phyloP scores from a whole-genome alignment of 2,888 invertebrate genomes.

The Drosophila subsilvestris region DNA sequence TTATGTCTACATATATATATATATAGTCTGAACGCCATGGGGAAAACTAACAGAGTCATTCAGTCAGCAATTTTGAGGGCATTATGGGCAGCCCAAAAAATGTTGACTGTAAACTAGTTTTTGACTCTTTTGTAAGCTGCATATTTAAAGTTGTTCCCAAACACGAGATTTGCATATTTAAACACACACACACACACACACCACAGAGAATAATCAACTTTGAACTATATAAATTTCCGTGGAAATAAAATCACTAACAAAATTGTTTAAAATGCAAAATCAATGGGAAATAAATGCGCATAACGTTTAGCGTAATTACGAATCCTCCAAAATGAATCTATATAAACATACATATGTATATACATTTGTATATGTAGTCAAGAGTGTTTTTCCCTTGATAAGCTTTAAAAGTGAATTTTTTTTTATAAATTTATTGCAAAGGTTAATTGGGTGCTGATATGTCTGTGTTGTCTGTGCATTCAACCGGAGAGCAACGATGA shows the following conservation, averaged over 20 bases:
- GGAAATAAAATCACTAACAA: slow-evolving; percentile 49
- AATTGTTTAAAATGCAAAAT: slow-evolving; percentile 60
- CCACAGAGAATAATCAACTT: slow-evolving; percentile 33
- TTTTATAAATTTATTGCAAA: slow-evolving; percentile 53
- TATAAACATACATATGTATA: not conserved
- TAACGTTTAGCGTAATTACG: slow-evolving; percentile 73
- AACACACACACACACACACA: slow-evolving; percentile 24
- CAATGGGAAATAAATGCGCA: slow-evolving; percentile 67
- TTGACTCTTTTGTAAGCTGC: slow-evolving; percentile 55
- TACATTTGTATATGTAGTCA: not conserved
- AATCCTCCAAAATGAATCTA: slow-evolving; percentile 30
- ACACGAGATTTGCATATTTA: slow-evolving; percentile 68
- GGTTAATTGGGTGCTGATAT: slow-evolving; percentile 65
- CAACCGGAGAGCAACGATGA: slow-evolving; percentile 18
- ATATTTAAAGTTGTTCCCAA: slow-evolving; percentile 65
- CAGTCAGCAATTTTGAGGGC: slow-evolving; percentile 25
- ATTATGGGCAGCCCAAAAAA: slow-evolving; percentile 32
- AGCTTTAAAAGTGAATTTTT: slow-evolving; percentile 30
- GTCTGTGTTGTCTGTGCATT: slow-evolving; percentile 10
- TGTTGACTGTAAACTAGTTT: slow-evolving; percentile 36
- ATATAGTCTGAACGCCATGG: no score
- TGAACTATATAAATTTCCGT: slow-evolving; percentile 42
- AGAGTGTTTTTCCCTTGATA: slow-evolving; percentile 45
- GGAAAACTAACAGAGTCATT: slow-evolving; percentile 31
- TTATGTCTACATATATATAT: slow-evolving; percentile 40